phyloP scores from a whole-genome alignment of 2,888 invertebrate genomes.

The Harpalus rubripes region DNA sequence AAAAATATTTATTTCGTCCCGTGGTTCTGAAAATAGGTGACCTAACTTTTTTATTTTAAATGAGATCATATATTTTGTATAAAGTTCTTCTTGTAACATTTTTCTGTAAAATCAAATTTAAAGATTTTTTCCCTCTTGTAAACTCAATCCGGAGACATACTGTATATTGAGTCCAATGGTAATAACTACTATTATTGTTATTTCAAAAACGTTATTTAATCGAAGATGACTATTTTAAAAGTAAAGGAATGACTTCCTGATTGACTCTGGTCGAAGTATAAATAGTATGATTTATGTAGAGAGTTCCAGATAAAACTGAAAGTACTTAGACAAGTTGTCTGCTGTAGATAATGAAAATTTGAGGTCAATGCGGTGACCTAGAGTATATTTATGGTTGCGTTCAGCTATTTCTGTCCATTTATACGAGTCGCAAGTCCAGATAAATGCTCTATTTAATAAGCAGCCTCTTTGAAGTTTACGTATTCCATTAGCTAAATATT shows the following conservation, averaged over 20 bases:
- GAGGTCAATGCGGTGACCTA: conserved; percentile 57
- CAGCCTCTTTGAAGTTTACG: conserved; percentile 50
- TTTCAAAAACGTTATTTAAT: too few species aligned
- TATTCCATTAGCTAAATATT: conserved; percentile 59
- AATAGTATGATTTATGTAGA: conserved; percentile 48
- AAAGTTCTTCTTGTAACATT: too few species aligned
- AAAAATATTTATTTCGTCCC: too few species aligned
- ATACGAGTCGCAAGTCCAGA: conserved; percentile 42
- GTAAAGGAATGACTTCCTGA: not conserved
- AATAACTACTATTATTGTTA: too few species aligned
- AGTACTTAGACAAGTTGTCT: conserved; percentile 46
- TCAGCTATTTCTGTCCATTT: conserved; percentile 53
- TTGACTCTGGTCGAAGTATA: not conserved
- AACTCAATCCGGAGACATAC: too few species aligned
- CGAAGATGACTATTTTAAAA: too few species aligned
- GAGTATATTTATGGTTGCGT: conserved; percentile 52
- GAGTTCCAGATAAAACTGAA: conserved; percentile 8
- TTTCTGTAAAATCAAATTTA: too few species aligned
- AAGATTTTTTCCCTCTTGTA: too few species aligned
- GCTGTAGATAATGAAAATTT: conserved; percentile 52
- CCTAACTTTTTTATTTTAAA: too few species aligned
- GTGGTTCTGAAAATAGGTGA: too few species aligned
- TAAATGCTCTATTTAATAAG: conserved; percentile 57
- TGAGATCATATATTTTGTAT: too few species aligned
- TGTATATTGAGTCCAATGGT: too few species aligned